phyloP scores from a whole-genome alignment of 2,888 invertebrate species.

The Ichneumoninae sp. region DNA sequence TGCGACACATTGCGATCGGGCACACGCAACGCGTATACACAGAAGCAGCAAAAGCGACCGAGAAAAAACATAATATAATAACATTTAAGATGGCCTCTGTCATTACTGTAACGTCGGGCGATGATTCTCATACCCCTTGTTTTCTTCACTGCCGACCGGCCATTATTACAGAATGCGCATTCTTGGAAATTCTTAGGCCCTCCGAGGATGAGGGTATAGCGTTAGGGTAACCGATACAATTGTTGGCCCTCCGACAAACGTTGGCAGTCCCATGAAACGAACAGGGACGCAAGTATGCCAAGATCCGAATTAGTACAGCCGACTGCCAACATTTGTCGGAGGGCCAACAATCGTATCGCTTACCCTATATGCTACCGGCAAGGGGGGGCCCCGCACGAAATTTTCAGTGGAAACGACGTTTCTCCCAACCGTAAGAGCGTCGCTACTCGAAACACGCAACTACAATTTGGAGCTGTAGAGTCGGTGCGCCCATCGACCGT shows the following conservation, averaged over 20 bases:
- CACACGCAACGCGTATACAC: slow-evolving; percentile 78
- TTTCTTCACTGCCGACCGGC: slow-evolving; percentile 67
- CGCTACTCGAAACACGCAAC: slow-evolving; percentile 73
- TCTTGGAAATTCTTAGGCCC: slow-evolving; percentile 74
- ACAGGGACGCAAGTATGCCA: background rate
- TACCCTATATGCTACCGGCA: background rate
- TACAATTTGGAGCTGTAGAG: slow-evolving; percentile 72
- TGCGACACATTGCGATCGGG: slow-evolving; percentile 76
- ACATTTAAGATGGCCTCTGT: slow-evolving; percentile 71
- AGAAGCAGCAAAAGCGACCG: slow-evolving; percentile 2
- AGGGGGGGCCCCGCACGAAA: slow-evolving; percentile 54
- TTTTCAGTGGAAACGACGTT: slow-evolving; percentile 72
- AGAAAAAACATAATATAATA: slow-evolving; percentile 74
- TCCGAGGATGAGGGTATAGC: slow-evolving; percentile 46
- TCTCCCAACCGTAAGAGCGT: slow-evolving; percentile 48
- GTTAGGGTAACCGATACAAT: slow-evolving; percentile 12
- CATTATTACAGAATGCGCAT: slow-evolving; percentile 75
- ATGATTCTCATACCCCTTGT: slow-evolving; percentile 66
- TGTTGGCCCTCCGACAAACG: background rate
- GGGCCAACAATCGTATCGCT: background rate
- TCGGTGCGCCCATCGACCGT: slow-evolving; percentile 8
- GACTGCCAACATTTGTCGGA: background rate
- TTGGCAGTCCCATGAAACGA: background rate
- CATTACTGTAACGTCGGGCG: slow-evolving; percentile 74
- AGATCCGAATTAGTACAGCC: background rate